Evolutionary conservation across 64 coral and sea anemone genomes (phyloP).

Genomic region (Stichodactyla mertensii): DNA sequence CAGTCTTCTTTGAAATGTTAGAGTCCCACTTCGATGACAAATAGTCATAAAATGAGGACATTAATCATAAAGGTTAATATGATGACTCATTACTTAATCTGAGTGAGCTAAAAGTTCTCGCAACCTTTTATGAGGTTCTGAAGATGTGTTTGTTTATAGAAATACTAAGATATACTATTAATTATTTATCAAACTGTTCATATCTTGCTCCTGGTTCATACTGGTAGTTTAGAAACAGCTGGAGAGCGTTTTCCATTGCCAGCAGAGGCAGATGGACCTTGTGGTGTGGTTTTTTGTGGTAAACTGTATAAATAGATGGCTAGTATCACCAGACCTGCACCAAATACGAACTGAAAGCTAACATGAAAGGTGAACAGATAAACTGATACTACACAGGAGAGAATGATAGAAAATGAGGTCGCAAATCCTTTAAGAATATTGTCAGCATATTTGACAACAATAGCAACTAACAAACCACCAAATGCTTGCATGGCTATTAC

Average conservation of each 20-base stretch:
- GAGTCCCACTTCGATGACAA: too few relatives aligned
- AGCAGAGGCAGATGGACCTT: too few relatives aligned
- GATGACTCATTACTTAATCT: too few relatives aligned
- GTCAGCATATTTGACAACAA: conserved; percentile 97
- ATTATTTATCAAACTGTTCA: background rate
- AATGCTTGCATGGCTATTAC: conserved; percentile 90
- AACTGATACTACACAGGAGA: conserved; percentile 80
- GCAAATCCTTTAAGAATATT: conserved; percentile 99
- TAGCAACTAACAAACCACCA: conserved; percentile 88
- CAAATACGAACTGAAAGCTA: conserved; percentile 70
- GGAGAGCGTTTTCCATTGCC: background rate
- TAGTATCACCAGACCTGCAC: conserved; percentile 58
- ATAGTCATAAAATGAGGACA: too few relatives aligned
- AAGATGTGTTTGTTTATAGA: too few relatives aligned
- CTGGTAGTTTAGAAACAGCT: background rate
- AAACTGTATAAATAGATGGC: conserved; percentile 80
- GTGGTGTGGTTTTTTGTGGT: background rate
- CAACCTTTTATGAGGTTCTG: too few relatives aligned
- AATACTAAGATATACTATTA: too few relatives aligned
- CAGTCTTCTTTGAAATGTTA: too few relatives aligned
- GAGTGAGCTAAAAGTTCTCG: too few relatives aligned
- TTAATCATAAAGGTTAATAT: too few relatives aligned
- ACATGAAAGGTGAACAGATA: conserved; percentile 82
- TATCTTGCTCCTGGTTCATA: background rate
- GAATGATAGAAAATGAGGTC: conserved; percentile 85